These are phyloP conservation scores for Phrynocephalus versicolor DNA, from an alignment of 2,113 vertebrate species.

Conservation along the genomic window DNA sequence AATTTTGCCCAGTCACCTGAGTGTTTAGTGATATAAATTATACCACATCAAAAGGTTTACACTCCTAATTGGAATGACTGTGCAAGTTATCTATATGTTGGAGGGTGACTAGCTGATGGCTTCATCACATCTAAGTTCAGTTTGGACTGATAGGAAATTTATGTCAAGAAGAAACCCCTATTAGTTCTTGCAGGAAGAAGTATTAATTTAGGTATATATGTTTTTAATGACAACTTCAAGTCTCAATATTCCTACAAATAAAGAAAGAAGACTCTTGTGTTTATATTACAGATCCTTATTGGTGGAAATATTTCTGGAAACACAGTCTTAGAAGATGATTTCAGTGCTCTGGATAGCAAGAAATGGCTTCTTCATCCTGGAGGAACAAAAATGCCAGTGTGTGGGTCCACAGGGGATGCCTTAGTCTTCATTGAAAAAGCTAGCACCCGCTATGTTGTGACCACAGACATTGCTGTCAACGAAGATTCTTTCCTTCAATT, in stretches of 20 bases:
- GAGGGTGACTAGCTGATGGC: background rate
- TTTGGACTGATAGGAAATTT: background rate
- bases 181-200: background rate
- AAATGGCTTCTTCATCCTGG: constrained; percentile 98
- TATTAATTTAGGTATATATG: background rate
- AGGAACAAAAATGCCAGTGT: constrained; percentile 95
- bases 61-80: background rate
- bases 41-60: background rate
- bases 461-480: constrained; percentile 92
- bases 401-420: constrained; percentile 91
- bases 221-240: too few relatives aligned
- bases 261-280: background rate
- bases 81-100: background rate
- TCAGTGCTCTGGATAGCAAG: constrained; percentile 86
- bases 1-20: background rate
- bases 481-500: constrained; percentile 96
- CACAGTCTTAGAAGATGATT: constrained; percentile 94
- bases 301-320: constrained; percentile 96
- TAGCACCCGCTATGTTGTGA: constrained; percentile 93
- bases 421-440: constrained; percentile 98
- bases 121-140: background rate
- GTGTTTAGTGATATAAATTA: background rate
- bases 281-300: constrained; percentile 86
- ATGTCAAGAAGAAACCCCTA: background rate
- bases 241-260: background rate